A percentile compares a stretch with the other conserved stretches of the same genome.
Evolutionary conservation across 1,140 invertebrate genomes (phyloP).

Genomic region (Musca domestica): DNA sequence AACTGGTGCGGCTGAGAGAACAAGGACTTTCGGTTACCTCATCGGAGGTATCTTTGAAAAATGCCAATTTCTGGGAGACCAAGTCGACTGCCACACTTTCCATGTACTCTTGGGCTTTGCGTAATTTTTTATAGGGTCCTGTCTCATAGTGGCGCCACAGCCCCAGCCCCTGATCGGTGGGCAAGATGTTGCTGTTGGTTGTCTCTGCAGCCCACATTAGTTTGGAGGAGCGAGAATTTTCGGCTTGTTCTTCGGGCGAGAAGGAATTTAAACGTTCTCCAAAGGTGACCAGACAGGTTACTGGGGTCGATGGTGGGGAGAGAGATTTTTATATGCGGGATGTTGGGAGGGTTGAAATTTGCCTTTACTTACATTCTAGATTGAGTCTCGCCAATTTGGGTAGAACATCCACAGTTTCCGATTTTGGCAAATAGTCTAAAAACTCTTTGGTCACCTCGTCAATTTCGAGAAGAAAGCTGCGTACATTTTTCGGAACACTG

Average conservation of each 20-base stretch:
- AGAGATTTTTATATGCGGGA: background rate
- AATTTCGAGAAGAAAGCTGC: slow-evolving; percentile 63
- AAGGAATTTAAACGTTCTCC: slow-evolving; percentile 68
- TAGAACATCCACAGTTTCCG: slow-evolving; percentile 63
- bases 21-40: slow-evolving; percentile 29
- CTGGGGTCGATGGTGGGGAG: slow-evolving; percentile 56
- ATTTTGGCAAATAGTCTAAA: slow-evolving; percentile 52
- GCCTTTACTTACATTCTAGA: slow-evolving; percentile 68
- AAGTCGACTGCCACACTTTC: slow-evolving; percentile 72
- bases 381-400: slow-evolving; percentile 70
- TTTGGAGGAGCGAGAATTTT: slow-evolving; percentile 63
- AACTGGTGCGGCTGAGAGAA: slow-evolving; percentile 43
- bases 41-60: slow-evolving; percentile 49
- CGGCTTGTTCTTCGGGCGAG: slow-evolving; percentile 58
- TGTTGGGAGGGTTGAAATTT: background rate
- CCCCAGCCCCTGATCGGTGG: slow-evolving; percentile 72
- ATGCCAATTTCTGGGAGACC: slow-evolving; percentile 60
- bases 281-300: slow-evolving; percentile 69
- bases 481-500: slow-evolving; percentile 68
- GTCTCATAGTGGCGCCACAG: slow-evolving; percentile 74
- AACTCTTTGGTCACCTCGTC: slow-evolving; percentile 69
- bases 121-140: slow-evolving; percentile 69
- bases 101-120: slow-evolving; percentile 68
- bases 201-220: slow-evolving; percentile 70
- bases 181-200: slow-evolving; percentile 67